A percentile compares a stretch with the other conserved stretches of the same genome.
Evolutionary conservation across 2,888 invertebrate genomes (phyloP).

Genomic region (Halictus quadricinctus): DNA sequence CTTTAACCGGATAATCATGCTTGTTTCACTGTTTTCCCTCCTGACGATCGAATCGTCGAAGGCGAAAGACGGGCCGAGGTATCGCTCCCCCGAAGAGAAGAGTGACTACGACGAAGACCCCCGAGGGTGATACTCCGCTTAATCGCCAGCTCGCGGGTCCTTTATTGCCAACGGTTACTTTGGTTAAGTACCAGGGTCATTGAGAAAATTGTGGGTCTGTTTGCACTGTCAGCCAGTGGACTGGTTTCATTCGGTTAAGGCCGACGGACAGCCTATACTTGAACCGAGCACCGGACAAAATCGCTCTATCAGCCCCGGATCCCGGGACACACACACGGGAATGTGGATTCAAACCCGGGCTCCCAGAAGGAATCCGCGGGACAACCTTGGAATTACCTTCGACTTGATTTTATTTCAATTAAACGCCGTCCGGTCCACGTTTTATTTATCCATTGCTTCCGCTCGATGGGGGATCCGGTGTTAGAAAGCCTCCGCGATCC

Average conservation of each 20-base stretch:
- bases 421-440: conserved; percentile 6
- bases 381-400: conserved; percentile 52
- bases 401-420: conserved; percentile 53
- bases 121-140: conserved; percentile 68
- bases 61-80: neutral
- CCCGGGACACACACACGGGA: conserved; percentile 52
- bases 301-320: conserved; percentile 77
- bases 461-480: neutral
- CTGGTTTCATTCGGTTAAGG: conserved; percentile 80
- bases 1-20: conserved; percentile 24
- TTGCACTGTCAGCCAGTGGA: conserved; percentile 81
- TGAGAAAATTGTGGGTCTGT: conserved; percentile 82
- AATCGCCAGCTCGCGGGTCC: conserved; percentile 73
- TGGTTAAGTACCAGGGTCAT: conserved; percentile 80
- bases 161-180: conserved; percentile 78
- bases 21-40: conserved; percentile 35
- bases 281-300: conserved; percentile 73
- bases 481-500: neutral
- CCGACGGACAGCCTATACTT: conserved; percentile 80
- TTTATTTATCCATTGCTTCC: conserved; percentile 15
- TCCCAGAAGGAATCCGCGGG: conserved; percentile 53
- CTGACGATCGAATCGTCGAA: conserved; percentile 22
- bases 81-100: conserved; percentile 22
- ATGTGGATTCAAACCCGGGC: conserved; percentile 60
- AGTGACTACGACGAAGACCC: conserved; percentile 58